Evolutionary conservation across 2,113 vertebrate species (phyloP).

Genomic region (Phalacrocorax brasilianus): DNA sequence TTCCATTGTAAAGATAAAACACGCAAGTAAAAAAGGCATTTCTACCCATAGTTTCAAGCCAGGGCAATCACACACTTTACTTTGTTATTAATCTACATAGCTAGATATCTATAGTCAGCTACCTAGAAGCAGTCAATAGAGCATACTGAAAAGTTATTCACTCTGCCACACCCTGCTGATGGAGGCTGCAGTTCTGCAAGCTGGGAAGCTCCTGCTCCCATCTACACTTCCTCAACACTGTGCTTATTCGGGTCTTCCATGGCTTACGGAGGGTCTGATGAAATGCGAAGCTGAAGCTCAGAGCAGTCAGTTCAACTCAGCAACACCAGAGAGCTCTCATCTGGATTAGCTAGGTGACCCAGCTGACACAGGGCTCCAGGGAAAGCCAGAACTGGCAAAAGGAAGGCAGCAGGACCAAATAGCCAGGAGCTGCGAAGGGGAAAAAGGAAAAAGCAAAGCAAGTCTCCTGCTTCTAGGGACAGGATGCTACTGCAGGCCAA

Average conservation of each 20-base stretch:
- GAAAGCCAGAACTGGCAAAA: not conserved
- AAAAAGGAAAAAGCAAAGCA: not conserved
- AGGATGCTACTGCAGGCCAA: not conserved
- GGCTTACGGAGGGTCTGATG: fast-evolving
- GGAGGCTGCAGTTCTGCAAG: not conserved
- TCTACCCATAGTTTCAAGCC: not conserved
- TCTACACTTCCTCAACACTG: fast-evolving
- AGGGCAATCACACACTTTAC: not conserved
- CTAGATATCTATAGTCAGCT: fast-evolving
- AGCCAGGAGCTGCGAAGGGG: not conserved
- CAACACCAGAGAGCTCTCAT: not conserved
- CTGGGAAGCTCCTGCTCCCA: not conserved
- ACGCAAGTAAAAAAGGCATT: not conserved
- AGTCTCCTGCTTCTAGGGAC: not conserved
- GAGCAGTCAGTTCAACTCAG: not conserved
- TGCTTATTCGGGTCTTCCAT: not conserved
- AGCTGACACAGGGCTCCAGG: not conserved
- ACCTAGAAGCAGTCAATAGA: not conserved
- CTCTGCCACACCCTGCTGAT: not conserved
- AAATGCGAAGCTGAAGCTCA: not conserved
- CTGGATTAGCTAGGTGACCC: fast-evolving
- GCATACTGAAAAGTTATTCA: not conserved
- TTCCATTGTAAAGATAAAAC: not conserved
- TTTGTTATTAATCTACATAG: not conserved
- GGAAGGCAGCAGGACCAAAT: not conserved